A percentile compares a stretch with the other conserved stretches of the same genome.
These are phyloP conservation scores for Gouania willdenowi DNA, from an alignment of 2,797 vertebrate species.

Conservation along the genomic window DNA sequence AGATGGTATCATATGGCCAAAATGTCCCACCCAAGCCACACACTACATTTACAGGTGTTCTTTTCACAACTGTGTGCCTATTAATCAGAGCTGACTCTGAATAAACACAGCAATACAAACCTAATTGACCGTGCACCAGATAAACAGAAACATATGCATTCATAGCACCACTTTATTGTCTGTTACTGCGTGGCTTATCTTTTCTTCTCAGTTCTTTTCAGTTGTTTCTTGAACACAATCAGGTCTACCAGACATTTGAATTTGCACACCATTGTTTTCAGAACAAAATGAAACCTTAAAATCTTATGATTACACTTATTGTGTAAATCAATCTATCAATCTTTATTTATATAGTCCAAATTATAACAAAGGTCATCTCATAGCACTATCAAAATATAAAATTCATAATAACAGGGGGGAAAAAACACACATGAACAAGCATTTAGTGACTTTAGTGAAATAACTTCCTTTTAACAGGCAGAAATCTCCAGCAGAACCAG, in stretches of 20 bases:
- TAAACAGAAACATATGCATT: slow-evolving; percentile 38
- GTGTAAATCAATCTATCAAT: too few relatives aligned
- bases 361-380: too few relatives aligned
- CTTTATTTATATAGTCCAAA: too few relatives aligned
- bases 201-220: background rate
- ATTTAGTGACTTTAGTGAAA: too few relatives aligned
- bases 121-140: slow-evolving; percentile 60
- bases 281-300: slow-evolving; percentile 44
- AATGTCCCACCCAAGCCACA: slow-evolving; percentile 58
- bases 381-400: too few relatives aligned
- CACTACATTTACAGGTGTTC: slow-evolving; percentile 61
- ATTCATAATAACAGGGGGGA: too few relatives aligned
- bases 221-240: background rate
- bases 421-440: too few relatives aligned
- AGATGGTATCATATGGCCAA: slow-evolving; percentile 68
- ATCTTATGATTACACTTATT: slow-evolving; percentile 57
- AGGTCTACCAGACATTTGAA: slow-evolving; percentile 60
- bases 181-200: slow-evolving; percentile 13
- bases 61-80: slow-evolving; percentile 49
- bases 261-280: slow-evolving; percentile 55
- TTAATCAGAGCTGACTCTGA: slow-evolving; percentile 67
- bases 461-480: too few relatives aligned
- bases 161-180: slow-evolving; percentile 22
- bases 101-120: slow-evolving; percentile 55
- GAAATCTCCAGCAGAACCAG: too few relatives aligned